These are phyloP conservation scores for Pseudolaguvia tuberculata DNA, from an alignment of 2,113 vertebrate species.

Conservation along the genomic window DNA sequence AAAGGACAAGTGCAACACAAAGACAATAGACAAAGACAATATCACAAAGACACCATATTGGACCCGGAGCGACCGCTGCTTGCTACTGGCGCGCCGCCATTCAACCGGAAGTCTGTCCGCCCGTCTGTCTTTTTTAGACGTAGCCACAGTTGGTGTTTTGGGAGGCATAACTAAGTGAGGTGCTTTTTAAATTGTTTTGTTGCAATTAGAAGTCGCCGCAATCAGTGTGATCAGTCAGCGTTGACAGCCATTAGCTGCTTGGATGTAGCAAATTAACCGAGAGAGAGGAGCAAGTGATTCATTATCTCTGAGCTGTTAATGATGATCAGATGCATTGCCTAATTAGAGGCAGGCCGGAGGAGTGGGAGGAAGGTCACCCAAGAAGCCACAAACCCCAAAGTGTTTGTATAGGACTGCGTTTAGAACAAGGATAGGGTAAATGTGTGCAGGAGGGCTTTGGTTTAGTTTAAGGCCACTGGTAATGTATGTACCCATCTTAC, in stretches of 20 bases:
- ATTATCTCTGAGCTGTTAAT: conserved; percentile 93
- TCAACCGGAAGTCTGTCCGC: too few species aligned
- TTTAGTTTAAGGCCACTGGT: conserved; percentile 24
- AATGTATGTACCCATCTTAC: not conserved
- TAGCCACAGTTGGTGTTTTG: not conserved
- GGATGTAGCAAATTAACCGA: conserved; percentile 92
- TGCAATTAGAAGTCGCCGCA: conserved; percentile 88
- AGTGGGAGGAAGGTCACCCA: conserved; percentile 79
- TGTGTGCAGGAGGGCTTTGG: conserved; percentile 15
- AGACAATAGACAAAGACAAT: too few species aligned
- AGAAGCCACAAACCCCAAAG: conserved; percentile 75
- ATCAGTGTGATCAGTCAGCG: conserved; percentile 90
- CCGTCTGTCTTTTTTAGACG: too few species aligned
- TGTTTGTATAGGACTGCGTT: conserved; percentile 2
- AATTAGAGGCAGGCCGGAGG: conserved; percentile 86
- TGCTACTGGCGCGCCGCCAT: too few species aligned
- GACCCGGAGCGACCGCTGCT: too few species aligned
- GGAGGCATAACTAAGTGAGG: conserved; percentile 76
- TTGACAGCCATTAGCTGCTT: conserved; percentile 92
- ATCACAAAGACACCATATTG: too few species aligned
- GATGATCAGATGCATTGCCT: conserved; percentile 92
- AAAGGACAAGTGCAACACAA: too few species aligned
- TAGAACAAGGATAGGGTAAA: conserved; percentile 11
- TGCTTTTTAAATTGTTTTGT: conserved; percentile 86
- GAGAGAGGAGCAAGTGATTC: conserved; percentile 86